Evolutionary conservation across 2,113 vertebrate genomes (phyloP).

Genomic region (Heterotilapia buettikoferi): DNA sequence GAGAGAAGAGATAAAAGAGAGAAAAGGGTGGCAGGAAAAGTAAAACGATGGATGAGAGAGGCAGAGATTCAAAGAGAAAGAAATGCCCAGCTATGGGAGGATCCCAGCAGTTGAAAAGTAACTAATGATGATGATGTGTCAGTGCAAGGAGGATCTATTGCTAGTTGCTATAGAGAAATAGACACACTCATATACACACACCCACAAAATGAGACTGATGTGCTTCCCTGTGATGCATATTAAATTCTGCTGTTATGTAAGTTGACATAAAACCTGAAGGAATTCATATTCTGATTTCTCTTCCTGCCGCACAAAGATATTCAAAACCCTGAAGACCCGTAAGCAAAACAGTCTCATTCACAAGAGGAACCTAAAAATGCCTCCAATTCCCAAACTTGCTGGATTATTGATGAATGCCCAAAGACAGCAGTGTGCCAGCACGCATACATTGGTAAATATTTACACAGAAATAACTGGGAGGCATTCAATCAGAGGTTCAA

Average conservation of each 20-base stretch:
- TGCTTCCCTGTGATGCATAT: not conserved
- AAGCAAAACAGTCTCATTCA: not conserved
- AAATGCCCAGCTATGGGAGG: not conserved
- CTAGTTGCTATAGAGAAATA: not conserved
- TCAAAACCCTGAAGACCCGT: not conserved
- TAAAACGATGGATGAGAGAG: not conserved
- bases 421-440: not conserved
- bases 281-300: not conserved
- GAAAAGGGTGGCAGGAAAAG: not conserved
- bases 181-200: not conserved
- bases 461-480: not conserved
- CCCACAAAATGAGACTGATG: not conserved
- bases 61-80: not conserved
- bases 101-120: not conserved
- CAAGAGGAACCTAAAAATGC: not conserved
- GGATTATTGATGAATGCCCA: not conserved
- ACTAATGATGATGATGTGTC: slow-evolving; percentile 20
- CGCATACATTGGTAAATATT: not conserved
- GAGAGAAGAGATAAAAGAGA: not conserved
- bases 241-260: not conserved
- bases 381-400: not conserved
- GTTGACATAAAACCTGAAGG: not conserved
- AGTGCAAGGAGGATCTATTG: not conserved
- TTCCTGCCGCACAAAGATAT: not conserved
- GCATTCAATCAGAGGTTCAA: not conserved